Conservation (phyloP, 2,113 vertebrate genomes). For the Mystacornis crossleyi region DNA sequence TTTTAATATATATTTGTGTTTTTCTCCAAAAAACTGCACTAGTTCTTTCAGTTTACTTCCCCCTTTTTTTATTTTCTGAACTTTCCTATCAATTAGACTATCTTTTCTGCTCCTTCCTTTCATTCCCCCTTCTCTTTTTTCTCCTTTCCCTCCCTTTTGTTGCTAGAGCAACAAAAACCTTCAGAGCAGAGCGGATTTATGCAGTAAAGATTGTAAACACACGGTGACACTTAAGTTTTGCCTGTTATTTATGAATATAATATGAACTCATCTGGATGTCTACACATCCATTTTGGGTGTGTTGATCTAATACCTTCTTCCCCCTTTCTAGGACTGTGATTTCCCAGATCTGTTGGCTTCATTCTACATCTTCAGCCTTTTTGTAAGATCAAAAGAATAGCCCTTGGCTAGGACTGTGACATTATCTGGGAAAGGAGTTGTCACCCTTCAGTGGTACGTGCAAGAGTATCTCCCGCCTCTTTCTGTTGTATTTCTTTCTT, state of each 20-base stretch:
- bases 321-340: background rate
- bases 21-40: background rate
- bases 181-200: background rate
- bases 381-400: background rate
- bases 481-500: background rate
- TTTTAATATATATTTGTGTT: background rate
- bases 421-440: background rate
- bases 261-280: background rate
- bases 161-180: background rate
- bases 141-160: background rate
- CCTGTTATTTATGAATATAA: background rate
- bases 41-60: background rate
- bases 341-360: background rate
- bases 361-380: background rate
- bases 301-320: background rate
- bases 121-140: background rate
- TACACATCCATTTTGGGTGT: background rate
- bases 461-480: background rate
- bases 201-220: background rate
- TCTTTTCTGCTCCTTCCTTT: background rate
- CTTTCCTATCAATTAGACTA: background rate
- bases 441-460: background rate
- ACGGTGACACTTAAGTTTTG: background rate
- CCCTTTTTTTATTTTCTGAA: background rate
- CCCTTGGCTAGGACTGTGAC: background rate